Conservation (phyloP, 2,113 vertebrate species). For the Chaetodon trifascialis region DNA sequence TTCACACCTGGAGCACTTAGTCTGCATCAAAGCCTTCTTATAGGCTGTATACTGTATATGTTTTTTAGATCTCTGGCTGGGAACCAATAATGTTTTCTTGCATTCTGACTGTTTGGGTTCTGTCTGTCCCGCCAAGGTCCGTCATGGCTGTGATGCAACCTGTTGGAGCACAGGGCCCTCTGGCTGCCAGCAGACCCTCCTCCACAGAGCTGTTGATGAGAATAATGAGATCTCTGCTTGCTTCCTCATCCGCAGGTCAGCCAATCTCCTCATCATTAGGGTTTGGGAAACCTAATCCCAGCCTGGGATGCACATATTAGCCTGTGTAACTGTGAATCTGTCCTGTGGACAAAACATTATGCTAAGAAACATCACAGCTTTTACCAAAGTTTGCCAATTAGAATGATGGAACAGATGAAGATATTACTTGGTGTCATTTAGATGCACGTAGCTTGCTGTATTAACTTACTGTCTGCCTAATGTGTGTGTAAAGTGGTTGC, state of each 20-base stretch:
- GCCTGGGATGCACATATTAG: not conserved
- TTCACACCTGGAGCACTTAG: not conserved
- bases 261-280: not conserved
- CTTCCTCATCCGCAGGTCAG: conserved; percentile 97
- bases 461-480: not conserved
- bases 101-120: not conserved
- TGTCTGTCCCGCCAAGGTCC: conserved; percentile 84
- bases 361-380: not conserved
- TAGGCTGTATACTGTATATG: not conserved
- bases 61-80: not conserved
- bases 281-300: not conserved
- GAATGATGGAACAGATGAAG: not conserved
- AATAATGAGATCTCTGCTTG: conserved; percentile 93
- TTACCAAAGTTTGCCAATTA: not conserved
- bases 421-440: not conserved
- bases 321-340: not conserved
- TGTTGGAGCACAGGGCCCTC: conserved; percentile 93
- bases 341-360: not conserved
- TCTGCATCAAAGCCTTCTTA: not conserved
- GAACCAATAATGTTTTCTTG: not conserved
- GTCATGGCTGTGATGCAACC: conserved; percentile 96
- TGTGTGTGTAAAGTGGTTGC: conserved; percentile 86
- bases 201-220: conserved; percentile 96
- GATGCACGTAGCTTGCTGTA: not conserved
- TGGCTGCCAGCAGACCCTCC: conserved; percentile 93